Conservation (phyloP, 2,113 vertebrate genomes). For the Nyctibius bracteatus region DNA sequence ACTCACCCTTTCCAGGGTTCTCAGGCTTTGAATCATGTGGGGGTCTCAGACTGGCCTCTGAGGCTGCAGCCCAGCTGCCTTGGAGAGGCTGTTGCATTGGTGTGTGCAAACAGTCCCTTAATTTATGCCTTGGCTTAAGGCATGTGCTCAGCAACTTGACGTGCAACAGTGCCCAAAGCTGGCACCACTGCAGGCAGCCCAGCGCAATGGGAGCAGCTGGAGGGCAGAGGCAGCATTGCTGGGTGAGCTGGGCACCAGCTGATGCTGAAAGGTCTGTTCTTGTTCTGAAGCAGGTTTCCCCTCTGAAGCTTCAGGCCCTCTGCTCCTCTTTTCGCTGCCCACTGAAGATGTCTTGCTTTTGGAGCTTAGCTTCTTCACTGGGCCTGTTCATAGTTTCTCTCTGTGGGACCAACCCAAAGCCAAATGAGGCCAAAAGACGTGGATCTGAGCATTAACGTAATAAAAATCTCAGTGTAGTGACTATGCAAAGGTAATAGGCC, state of each 20-base stretch:
- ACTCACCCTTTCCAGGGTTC: background rate
- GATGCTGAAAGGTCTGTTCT: background rate
- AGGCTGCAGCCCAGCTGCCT: background rate
- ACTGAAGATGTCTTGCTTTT: background rate
- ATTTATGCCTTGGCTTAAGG: background rate
- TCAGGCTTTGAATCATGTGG: background rate
- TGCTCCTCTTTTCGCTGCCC: background rate
- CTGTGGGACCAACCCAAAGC: background rate
- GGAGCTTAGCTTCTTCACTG: background rate
- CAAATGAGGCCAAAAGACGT: background rate
- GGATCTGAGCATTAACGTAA: background rate
- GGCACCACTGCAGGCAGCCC: background rate
- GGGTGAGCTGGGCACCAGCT: background rate
- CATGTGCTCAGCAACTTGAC: fast-evolving
- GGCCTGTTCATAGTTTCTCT: background rate
- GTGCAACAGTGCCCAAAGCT: background rate
- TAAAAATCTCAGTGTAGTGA: background rate
- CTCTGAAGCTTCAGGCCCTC: background rate
- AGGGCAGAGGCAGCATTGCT: background rate
- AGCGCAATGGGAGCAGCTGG: background rate
- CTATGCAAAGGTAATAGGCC: background rate
- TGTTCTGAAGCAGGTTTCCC: background rate
- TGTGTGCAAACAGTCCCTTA: background rate
- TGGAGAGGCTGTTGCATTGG: background rate
- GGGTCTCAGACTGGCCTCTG: background rate